These are phyloP conservation scores for Dasyurus viverrinus DNA, from an alignment of 2,113 vertebrate genomes.

Conservation along the genomic window DNA sequence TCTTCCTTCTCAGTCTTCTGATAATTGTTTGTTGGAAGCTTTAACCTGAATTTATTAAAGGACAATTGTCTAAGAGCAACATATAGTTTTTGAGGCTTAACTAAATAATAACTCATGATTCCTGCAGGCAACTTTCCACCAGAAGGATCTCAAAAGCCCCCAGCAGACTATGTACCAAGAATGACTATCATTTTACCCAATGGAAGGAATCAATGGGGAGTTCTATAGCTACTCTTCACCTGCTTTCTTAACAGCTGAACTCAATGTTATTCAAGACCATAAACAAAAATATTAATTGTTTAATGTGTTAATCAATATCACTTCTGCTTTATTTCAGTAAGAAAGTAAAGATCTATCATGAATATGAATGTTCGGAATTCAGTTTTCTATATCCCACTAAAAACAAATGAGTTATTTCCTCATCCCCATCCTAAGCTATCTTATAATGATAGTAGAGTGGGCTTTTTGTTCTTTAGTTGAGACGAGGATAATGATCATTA, in stretches of 20 bases:
- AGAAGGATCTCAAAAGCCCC: not conserved
- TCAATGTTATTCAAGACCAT: not conserved
- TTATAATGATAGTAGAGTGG: not conserved
- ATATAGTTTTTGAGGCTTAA: not conserved
- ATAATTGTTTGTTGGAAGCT: slow-evolving; percentile 2
- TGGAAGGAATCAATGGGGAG: not conserved
- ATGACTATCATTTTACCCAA: not conserved
- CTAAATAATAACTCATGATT: not conserved
- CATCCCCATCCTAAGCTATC: not conserved
- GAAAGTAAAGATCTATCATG: not conserved
- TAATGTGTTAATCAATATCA: not conserved
- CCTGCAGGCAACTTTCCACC: not conserved
- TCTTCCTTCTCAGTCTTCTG: not conserved
- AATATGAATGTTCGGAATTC: not conserved
- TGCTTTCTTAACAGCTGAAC: not conserved
- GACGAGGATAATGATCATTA: not conserved
- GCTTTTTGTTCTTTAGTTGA: not conserved
- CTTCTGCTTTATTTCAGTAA: not conserved
- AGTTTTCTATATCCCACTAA: not conserved
- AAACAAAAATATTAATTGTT: not conserved
- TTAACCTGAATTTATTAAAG: not conserved
- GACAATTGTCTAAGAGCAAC: not conserved
- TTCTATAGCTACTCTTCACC: not conserved
- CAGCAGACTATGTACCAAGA: not conserved
- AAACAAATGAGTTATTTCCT: not conserved